These are phyloP conservation scores for Megaceryle alcyon DNA, from an alignment of 2,797 vertebrate species.

Conservation along the genomic window DNA sequence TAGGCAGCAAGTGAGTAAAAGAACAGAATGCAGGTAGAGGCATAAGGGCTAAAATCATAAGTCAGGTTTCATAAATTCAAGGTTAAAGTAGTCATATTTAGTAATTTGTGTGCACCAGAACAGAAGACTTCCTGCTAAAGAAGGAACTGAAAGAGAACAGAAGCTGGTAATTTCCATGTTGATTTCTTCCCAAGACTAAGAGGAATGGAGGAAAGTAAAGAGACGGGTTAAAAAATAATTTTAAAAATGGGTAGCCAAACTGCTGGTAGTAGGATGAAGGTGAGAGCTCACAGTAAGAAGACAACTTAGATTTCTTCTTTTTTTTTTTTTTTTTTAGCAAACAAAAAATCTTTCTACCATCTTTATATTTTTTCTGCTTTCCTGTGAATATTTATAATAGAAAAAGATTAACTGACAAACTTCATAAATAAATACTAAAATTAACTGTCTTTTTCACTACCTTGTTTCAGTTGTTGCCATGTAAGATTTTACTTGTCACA, in stretches of 20 bases:
- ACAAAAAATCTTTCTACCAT: background rate
- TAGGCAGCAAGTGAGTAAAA: slow-evolving; percentile 6
- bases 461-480: slow-evolving; percentile 4
- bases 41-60: background rate
- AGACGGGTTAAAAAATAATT: background rate
- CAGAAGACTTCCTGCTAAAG: background rate
- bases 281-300: background rate
- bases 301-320: background rate
- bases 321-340: background rate
- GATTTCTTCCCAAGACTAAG: background rate
- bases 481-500: background rate
- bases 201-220: background rate
- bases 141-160: background rate
- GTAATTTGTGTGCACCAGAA: background rate
- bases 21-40: background rate
- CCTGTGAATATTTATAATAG: background rate
- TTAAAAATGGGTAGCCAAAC: background rate
- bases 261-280: background rate
- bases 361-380: background rate
- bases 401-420: background rate
- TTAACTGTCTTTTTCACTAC: slow-evolving; percentile 1
- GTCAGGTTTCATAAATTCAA: background rate
- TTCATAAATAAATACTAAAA: slow-evolving; percentile 17
- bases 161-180: background rate
- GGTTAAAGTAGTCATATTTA: background rate